Percentiles rank a stretch among this genome's conserved stretches.
These are phyloP conservation scores for Crypturellus undulatus DNA, from an alignment of 2,113 vertebrate genomes.

Conservation along the genomic window DNA sequence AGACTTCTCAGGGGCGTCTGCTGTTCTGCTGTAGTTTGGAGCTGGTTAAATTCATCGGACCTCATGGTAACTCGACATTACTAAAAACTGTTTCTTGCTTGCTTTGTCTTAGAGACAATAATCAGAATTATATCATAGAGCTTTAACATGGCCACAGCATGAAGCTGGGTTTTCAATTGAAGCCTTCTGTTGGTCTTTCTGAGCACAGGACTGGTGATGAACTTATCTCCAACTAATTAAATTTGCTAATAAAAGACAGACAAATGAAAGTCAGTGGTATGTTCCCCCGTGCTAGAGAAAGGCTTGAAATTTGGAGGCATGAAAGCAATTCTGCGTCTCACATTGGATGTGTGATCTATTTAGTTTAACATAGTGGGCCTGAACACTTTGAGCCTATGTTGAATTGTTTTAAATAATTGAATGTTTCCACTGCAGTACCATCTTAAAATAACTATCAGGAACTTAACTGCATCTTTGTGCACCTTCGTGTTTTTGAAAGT, in stretches of 20 bases:
- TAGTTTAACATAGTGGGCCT: not conserved
- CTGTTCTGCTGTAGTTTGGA: not conserved
- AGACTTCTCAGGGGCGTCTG: not conserved
- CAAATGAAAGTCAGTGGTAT: not conserved
- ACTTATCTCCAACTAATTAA: not conserved
- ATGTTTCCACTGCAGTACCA: not conserved
- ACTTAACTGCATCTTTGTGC: not conserved
- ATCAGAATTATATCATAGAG: not conserved
- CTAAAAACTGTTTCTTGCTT: not conserved
- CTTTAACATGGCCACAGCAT: not conserved
- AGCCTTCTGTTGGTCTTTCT: not conserved
- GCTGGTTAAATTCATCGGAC: not conserved
- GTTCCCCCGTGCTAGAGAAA: not conserved
- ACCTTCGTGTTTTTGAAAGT: not conserved
- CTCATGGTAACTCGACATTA: not conserved
- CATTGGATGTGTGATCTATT: rapidly evolving
- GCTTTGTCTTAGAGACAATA: not conserved
- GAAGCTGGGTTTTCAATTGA: not conserved
- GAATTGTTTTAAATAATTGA: not conserved
- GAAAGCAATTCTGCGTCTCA: not conserved
- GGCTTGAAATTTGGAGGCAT: not conserved
- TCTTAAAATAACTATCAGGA: not conserved
- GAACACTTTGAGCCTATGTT: not conserved
- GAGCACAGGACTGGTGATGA: not conserved
- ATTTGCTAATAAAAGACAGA: not conserved